Evolutionary conservation across 2,113 vertebrate species (phyloP).

Genomic region (Bettongia penicillata): DNA sequence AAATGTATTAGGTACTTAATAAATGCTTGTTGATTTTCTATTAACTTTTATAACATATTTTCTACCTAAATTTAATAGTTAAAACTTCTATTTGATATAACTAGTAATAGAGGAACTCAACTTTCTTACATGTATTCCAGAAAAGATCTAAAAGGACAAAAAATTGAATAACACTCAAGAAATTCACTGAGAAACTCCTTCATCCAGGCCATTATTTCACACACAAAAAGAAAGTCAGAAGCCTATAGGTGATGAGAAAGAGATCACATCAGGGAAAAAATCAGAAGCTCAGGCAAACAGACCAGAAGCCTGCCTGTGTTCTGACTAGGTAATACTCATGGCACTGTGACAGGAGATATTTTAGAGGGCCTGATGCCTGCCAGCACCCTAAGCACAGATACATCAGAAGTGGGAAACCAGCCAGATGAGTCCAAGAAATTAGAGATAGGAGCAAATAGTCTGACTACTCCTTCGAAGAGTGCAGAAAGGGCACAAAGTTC

Average conservation of each 20-base stretch:
- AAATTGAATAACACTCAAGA: background rate
- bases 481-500: background rate
- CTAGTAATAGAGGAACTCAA: background rate
- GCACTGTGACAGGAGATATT: background rate
- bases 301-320: background rate
- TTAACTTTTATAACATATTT: background rate
- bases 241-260: background rate
- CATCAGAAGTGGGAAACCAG: background rate
- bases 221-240: background rate
- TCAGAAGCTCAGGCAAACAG: background rate
- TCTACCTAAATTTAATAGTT: background rate
- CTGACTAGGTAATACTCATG: background rate
- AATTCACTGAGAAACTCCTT: background rate
- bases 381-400: background rate
- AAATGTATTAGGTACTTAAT: background rate
- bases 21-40: background rate
- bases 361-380: background rate
- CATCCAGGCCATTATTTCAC: background rate
- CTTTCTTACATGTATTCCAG: background rate
- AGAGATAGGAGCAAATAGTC: background rate
- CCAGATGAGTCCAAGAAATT: background rate
- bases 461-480: background rate
- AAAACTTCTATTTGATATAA: background rate
- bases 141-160: background rate
- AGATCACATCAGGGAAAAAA: background rate